A percentile compares a stretch with the other conserved stretches of the same genome.
phyloP scores from a whole-genome alignment of 2,888 invertebrate genomes.

The Lottia gigantea region DNA sequence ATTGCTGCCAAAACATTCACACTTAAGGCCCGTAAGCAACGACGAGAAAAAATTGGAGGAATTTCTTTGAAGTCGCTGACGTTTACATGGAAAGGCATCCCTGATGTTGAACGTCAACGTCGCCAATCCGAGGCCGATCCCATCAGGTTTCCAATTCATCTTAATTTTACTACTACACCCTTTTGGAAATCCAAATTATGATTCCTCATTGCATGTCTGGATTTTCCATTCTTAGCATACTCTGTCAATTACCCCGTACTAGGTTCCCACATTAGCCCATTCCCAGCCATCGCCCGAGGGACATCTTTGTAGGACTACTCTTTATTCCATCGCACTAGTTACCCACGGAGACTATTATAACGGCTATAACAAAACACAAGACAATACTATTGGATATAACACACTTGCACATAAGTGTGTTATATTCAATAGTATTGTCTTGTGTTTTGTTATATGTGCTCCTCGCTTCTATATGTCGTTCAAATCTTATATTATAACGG shows the following conservation, averaged over 20 bases:
- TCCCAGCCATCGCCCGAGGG: no score
- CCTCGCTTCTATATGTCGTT: no score
- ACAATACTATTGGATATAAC: no score
- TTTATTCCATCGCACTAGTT: no score
- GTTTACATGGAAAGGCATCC: slow-evolving; percentile 24
- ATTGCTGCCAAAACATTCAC: neutral
- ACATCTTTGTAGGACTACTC: no score
- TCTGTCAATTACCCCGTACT: neutral
- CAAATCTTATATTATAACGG: no score
- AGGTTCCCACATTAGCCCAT: no score
- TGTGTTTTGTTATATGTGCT: no score
- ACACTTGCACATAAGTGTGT: no score
- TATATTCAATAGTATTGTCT: no score
- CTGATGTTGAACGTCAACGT: slow-evolving; percentile 13
- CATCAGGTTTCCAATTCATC: slow-evolving; percentile 20
- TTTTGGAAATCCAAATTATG: neutral
- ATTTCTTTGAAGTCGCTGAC: slow-evolving; percentile 23
- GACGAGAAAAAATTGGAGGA: slow-evolving; percentile 7
- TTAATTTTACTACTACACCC: neutral
- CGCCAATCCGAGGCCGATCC: slow-evolving; percentile 21
- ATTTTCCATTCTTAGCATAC: neutral
- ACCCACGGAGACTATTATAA: no score
- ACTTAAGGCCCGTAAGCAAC: neutral
- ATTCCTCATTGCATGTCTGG: neutral
- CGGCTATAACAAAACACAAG: no score